Conservation (phyloP, 2,113 vertebrate genomes). For the Tupaia chinensis region DNA sequence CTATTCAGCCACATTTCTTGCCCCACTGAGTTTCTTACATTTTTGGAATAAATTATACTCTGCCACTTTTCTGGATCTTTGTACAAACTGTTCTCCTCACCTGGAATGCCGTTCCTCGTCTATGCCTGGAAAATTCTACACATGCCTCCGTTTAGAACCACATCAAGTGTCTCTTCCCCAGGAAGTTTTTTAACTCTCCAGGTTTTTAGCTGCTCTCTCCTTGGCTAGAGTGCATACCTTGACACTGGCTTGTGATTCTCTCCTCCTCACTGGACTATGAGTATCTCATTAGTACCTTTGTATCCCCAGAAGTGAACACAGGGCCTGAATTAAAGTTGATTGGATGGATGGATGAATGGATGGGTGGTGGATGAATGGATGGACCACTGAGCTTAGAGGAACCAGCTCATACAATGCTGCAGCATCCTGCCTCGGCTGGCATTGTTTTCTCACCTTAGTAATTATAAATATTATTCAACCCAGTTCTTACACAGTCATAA, state of each 20-base stretch:
- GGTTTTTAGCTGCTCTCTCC: not conserved
- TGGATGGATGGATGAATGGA: not conserved
- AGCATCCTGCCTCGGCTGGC: not conserved
- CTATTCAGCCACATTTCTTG: not conserved
- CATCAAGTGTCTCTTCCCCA: not conserved
- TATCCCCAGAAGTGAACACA: not conserved
- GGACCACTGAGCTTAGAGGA: not conserved
- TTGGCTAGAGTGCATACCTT: not conserved
- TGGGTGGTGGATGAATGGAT: not conserved
- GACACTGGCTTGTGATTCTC: not conserved
- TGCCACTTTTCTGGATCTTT: not conserved
- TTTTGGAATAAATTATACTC: not conserved
- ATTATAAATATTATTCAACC: not conserved
- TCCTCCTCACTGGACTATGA: not conserved
- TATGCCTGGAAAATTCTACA: not conserved
- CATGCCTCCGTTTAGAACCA: not conserved
- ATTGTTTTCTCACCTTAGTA: not conserved
- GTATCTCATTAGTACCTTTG: not conserved
- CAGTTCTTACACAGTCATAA: not conserved
- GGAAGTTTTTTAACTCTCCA: not conserved
- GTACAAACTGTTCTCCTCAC: not conserved
- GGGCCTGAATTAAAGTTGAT: not conserved
- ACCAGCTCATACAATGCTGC: not conserved
- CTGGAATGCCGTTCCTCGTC: not conserved
- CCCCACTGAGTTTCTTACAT: not conserved